Evolutionary conservation across 2,113 vertebrate genomes (phyloP).

Genomic region (Pampusana beccarii): DNA sequence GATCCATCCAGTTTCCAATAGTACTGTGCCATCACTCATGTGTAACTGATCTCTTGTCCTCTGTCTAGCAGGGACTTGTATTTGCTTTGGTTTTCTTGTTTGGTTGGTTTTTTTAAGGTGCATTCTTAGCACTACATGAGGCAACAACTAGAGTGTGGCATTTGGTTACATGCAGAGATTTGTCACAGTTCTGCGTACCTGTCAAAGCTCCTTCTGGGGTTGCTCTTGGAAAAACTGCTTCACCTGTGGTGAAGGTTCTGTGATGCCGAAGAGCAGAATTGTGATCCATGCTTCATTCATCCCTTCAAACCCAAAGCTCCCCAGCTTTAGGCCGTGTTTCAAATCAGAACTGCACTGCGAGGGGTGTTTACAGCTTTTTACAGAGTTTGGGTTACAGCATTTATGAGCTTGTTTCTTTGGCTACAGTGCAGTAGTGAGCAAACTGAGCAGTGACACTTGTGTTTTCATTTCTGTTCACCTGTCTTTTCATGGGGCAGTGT

Average conservation of each 20-base stretch:
- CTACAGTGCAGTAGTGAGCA: too few relatives aligned
- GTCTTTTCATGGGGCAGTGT: background rate
- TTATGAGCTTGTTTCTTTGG: background rate
- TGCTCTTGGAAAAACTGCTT: background rate
- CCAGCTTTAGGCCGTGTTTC: background rate
- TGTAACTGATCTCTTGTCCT: background rate
- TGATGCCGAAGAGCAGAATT: background rate
- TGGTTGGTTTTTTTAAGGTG: background rate
- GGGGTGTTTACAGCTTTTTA: background rate
- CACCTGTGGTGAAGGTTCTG: background rate
- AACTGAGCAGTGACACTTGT: background rate
- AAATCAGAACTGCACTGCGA: background rate
- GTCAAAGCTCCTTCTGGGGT: background rate
- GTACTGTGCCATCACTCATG: background rate
- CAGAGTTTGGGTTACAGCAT: background rate
- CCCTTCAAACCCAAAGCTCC: background rate
- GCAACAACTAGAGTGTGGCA: background rate
- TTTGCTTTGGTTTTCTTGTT: background rate
- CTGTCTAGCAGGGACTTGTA: background rate
- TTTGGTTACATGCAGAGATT: background rate
- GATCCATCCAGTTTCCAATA: background rate
- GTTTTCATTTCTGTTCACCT: background rate
- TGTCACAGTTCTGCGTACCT: rapidly evolving
- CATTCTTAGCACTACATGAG: background rate
- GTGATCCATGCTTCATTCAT: background rate